phyloP scores from a whole-genome alignment of 2,113 vertebrate genomes.

The Coturnix japonica region DNA sequence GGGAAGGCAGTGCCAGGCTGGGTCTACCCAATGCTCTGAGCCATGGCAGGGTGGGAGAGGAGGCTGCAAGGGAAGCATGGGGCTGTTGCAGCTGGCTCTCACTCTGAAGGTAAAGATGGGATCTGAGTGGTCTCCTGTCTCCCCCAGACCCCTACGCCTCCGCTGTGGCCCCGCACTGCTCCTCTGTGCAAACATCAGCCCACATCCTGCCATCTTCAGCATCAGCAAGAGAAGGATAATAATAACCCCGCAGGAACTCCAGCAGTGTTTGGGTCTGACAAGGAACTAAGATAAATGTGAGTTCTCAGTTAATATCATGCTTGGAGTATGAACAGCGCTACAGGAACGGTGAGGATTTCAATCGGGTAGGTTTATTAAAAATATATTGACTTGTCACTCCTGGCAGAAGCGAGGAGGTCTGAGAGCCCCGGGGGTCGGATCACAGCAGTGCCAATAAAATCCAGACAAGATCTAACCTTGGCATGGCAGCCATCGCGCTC shows the following conservation, averaged over 20 bases:
- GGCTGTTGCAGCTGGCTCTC: neutral
- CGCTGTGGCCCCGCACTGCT: neutral
- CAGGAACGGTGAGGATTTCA: neutral
- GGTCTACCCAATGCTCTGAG: fast-evolving
- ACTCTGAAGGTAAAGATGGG: neutral
- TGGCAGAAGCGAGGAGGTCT: neutral
- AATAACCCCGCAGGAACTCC: neutral
- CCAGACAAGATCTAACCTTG: no score
- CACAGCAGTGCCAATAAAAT: neutral
- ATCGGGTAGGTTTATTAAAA: constrained; percentile 51
- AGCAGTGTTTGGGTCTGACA: neutral
- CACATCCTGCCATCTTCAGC: neutral
- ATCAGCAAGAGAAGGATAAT: neutral
- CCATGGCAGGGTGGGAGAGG: neutral
- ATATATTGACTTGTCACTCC: neutral
- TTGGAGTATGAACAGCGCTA: neutral
- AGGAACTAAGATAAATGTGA: constrained; percentile 29
- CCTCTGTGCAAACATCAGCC: neutral
- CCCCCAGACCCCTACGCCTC: no score
- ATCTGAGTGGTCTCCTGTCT: neutral
- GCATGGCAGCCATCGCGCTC: no score
- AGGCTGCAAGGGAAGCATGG: fast-evolving
- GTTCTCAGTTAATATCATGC: constrained; percentile 34
- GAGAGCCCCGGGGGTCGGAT: neutral
- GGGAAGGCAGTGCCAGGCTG: neutral